A percentile compares a stretch with the other conserved stretches of the same genome.
Conservation (phyloP, 2,797 vertebrate genomes). For the Alauda arvensis region DNA sequence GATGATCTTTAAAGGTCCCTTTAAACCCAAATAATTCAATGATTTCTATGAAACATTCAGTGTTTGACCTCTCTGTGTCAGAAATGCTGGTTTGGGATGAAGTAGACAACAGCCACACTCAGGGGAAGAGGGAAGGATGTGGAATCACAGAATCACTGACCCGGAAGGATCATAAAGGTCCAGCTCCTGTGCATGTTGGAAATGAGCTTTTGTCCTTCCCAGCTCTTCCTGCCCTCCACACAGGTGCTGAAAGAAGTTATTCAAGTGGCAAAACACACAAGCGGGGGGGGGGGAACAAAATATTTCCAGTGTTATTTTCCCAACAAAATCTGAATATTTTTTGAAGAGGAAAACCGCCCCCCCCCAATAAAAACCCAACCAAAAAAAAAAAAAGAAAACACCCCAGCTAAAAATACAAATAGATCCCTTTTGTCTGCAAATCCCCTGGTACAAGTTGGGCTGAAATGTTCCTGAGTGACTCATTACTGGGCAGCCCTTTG, state of each 20-base stretch:
- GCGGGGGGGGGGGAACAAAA: neutral
- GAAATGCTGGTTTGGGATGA: neutral
- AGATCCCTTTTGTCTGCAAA: slow-evolving; percentile 25
- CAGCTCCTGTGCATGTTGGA: neutral
- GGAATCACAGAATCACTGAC: neutral
- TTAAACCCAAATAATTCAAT: neutral
- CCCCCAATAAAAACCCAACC: too few relatives aligned
- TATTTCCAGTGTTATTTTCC: neutral
- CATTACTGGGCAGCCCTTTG: slow-evolving; percentile 27
- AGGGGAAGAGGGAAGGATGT: neutral
- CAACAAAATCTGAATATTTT: neutral
- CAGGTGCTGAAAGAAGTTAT: neutral
- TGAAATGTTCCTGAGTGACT: neutral
- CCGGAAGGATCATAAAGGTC: neutral
- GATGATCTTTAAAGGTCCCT: neutral
- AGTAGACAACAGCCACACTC: neutral
- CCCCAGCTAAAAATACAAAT: neutral
- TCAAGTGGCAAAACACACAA: neutral
- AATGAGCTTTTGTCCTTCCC: neutral
- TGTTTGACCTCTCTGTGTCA: neutral
- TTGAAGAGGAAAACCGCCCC: neutral
- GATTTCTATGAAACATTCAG: too few relatives aligned
- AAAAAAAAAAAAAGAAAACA: too few relatives aligned
- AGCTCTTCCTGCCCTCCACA: neutral
- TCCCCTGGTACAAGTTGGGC: neutral